Conservation (phyloP, 2,797 vertebrate species). For the Phoxinus dragarum region DNA sequence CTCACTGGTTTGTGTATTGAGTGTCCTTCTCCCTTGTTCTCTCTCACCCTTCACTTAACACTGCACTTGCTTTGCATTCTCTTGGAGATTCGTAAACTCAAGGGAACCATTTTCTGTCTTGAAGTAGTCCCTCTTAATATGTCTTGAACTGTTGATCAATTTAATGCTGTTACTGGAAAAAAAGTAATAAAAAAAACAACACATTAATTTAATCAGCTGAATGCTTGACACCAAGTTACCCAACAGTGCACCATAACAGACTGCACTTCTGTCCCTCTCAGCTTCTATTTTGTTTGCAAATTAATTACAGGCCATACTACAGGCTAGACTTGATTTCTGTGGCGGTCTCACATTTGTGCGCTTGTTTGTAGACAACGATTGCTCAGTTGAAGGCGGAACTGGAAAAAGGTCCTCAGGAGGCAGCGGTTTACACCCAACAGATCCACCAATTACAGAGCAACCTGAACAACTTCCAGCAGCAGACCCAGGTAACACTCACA, state of each 20-base stretch:
- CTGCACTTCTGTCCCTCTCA: not conserved
- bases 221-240: not conserved
- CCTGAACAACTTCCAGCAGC: constrained; percentile 88
- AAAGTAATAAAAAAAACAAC: too few relatives aligned
- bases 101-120: constrained; percentile 77
- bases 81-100: constrained; percentile 84
- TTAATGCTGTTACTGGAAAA: not conserved
- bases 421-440: constrained; percentile 92
- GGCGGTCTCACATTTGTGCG: not conserved
- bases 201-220: not conserved
- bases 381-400: constrained; percentile 90
- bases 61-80: constrained; percentile 71
- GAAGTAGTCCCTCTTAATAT: not conserved
- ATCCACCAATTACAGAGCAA: constrained; percentile 88
- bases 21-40: constrained; percentile 59
- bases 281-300: not conserved
- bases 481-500: constrained; percentile 84
- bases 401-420: constrained; percentile 94
- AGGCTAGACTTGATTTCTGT: not conserved
- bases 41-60: constrained; percentile 70
- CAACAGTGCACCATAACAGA: not conserved
- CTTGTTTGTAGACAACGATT: constrained; percentile 82
- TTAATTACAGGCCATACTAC: not conserved
- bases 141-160: not conserved
- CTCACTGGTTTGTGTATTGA: constrained; percentile 58